Evolutionary conservation across 2,113 vertebrate genomes (phyloP).

Genomic region (Ariopsis seemanni): DNA sequence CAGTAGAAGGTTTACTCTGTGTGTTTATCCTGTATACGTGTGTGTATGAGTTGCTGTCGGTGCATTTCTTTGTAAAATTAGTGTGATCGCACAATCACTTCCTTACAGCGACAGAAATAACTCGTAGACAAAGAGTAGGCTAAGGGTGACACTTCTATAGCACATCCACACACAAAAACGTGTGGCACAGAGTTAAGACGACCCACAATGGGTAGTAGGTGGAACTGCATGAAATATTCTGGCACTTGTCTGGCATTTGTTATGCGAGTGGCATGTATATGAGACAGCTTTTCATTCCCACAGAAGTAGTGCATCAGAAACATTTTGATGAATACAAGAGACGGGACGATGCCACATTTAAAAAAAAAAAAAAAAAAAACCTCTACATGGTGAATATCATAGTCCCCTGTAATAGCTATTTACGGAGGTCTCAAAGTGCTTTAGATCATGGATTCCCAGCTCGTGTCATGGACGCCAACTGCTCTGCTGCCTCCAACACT

Average conservation of each 20-base stretch:
- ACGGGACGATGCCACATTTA: slow-evolving; percentile 22
- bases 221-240: slow-evolving; percentile 74
- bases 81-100: slow-evolving; percentile 22
- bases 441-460: slow-evolving; percentile 3
- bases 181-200: slow-evolving; percentile 69
- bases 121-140: slow-evolving; percentile 11
- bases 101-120: slow-evolving; percentile 7
- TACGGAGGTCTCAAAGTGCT: slow-evolving; percentile 37
- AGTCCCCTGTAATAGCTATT: slow-evolving; percentile 24
- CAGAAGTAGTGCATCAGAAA: slow-evolving; percentile 44
- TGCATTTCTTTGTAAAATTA: slow-evolving; percentile 14
- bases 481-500: not conserved
- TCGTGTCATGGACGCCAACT: not conserved
- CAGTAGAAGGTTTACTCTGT: slow-evolving; percentile 37
- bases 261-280: slow-evolving; percentile 53
- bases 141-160: slow-evolving; percentile 11
- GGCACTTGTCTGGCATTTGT: slow-evolving; percentile 75
- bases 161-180: slow-evolving; percentile 58
- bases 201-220: slow-evolving; percentile 64
- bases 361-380: not conserved
- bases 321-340: slow-evolving; percentile 28
- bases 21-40: not conserved
- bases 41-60: slow-evolving; percentile 17
- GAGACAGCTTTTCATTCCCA: slow-evolving; percentile 31
- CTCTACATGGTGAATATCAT: not conserved